Conservation (phyloP, 2,888 invertebrate species). For the Ophion slaviceki region DNA sequence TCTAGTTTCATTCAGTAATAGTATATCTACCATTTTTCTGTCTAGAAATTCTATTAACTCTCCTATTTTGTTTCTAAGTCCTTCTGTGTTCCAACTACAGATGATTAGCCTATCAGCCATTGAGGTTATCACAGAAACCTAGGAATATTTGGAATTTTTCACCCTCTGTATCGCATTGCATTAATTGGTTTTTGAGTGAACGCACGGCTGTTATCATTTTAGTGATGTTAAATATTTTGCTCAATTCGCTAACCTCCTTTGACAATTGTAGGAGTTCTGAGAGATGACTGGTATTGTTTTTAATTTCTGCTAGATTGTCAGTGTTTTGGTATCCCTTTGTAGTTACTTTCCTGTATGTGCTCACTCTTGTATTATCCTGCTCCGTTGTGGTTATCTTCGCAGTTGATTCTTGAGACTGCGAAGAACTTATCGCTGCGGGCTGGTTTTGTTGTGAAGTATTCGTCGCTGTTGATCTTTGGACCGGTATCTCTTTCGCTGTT, state of each 20-base stretch:
- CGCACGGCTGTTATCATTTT: conserved; percentile 60
- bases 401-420: conserved; percentile 19
- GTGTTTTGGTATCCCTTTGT: background rate
- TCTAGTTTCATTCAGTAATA: conserved; percentile 66
- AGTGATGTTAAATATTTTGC: conserved; percentile 52
- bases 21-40: conserved; percentile 64
- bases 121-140: conserved; percentile 62
- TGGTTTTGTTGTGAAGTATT: background rate
- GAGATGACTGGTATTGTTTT: conserved; percentile 20
- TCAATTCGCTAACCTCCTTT: conserved; percentile 55
- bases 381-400: conserved; percentile 3
- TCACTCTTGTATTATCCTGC: conserved; percentile 11
- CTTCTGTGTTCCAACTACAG: conserved; percentile 70
- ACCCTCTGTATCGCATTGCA: conserved; percentile 45
- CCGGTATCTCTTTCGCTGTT: conserved; percentile 15
- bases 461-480: conserved; percentile 16
- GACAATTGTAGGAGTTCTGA: conserved; percentile 38
- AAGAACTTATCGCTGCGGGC: background rate
- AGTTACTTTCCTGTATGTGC: background rate
- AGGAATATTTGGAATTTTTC: conserved; percentile 64
- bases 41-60: conserved; percentile 63
- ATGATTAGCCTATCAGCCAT: conserved; percentile 62
- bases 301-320: conserved; percentile 26
- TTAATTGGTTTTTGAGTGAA: conserved; percentile 46
- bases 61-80: conserved; percentile 57